Conservation (phyloP, 2,888 invertebrate genomes). For the Bimastos eiseni region DNA sequence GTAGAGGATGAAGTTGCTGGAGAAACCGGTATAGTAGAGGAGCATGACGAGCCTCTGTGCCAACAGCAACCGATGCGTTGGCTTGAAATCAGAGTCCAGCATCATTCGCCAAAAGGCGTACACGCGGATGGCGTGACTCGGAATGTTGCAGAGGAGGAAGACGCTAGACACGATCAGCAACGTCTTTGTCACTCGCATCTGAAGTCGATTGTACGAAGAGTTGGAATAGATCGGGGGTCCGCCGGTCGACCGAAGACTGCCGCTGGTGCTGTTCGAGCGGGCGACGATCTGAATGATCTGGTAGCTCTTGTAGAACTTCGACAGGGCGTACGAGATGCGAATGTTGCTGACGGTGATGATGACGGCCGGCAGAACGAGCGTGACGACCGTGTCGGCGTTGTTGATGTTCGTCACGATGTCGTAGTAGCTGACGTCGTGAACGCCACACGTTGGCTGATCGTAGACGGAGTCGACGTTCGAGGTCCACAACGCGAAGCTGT, state of each 20-base stretch:
- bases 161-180: slow-evolving; percentile 40
- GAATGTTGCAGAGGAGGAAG: slow-evolving; percentile 42
- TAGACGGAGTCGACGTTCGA: slow-evolving; percentile 31
- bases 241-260: neutral
- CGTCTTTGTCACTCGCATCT: slow-evolving; percentile 41
- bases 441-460: slow-evolving; percentile 24
- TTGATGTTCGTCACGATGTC: slow-evolving; percentile 30
- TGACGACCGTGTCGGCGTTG: slow-evolving; percentile 38
- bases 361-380: slow-evolving; percentile 39
- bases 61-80: slow-evolving; percentile 26
- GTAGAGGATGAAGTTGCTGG: slow-evolving; percentile 38
- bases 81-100: slow-evolving; percentile 29
- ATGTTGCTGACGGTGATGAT: slow-evolving; percentile 39
- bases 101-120: slow-evolving; percentile 30
- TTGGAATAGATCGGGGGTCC: neutral
- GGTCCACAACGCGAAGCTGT: slow-evolving; percentile 51
- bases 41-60: slow-evolving; percentile 31
- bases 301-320: slow-evolving; percentile 33
- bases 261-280: slow-evolving; percentile 18
- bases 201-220: slow-evolving; percentile 34
- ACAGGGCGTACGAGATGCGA: slow-evolving; percentile 38
- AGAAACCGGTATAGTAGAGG: slow-evolving; percentile 37
- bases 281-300: neutral
- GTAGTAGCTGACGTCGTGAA: slow-evolving; percentile 18
- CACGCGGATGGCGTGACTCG: slow-evolving; percentile 33